Evolutionary conservation across 2,113 vertebrate species (phyloP), one percentile per base, ranked within the genome.

Genomic region (Dicrurus megarhynchus): DNA sequence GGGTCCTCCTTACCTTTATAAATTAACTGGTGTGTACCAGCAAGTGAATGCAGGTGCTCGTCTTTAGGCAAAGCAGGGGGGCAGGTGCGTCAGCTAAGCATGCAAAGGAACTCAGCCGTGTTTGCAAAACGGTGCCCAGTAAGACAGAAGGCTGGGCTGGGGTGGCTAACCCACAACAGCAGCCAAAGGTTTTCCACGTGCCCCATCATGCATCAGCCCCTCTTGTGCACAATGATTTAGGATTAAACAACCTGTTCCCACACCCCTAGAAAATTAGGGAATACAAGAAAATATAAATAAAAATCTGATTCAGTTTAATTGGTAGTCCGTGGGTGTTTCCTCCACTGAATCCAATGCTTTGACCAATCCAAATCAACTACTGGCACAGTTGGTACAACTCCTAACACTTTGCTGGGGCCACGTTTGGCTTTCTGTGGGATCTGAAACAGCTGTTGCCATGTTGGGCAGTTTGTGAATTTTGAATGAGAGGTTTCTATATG

Each of bases 21-120:
- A 39, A 68, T 53, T 16, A 32, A 47, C 27, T 11, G 23, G 4
- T 5, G 11, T 1, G 6, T 17, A 14, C 15, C 59, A 32, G 0
- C 9, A 10, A 50, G 35, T 11, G 47, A 56, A 17, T 2, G 12
- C 85, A 52, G 41, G 59, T 56, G 93, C 53, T n/a, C 10, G 2
- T 44, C 47, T 79, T 44, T 4, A 64, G 79, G 87, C 47, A 55
- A 56, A 84, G 41, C 41, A n/a, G 15, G 6, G 7, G 39, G 13
- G 6, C 9, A 41, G 65, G 5, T 28, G 24, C 6, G 5, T 14
- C 32, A 33, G 16, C 6, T 33, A 12, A 79, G 26, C 37, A 10
- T 1, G 42, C 23, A 14, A 15, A 68, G 37, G 5, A 47, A 8
- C n/a, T 46, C 65, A 37, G 73, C 74, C 44, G 56, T 32, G 65